These are phyloP conservation scores for Manacus vitellinus DNA, from an alignment of 2,113 vertebrate species.

Conservation along the genomic window DNA sequence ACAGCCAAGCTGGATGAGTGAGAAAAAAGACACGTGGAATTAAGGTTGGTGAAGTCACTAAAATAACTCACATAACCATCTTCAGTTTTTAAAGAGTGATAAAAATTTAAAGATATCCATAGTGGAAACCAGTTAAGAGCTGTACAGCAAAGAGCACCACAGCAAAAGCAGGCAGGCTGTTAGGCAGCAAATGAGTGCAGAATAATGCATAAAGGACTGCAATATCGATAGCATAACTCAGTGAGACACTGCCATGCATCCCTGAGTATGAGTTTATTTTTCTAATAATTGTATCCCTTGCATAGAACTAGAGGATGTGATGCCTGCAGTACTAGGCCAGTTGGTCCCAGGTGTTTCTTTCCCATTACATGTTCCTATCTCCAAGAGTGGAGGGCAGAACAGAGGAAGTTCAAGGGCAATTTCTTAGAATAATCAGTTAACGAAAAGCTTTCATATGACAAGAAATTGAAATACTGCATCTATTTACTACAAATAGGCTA, in stretches of 20 bases:
- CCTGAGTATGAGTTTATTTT: background rate
- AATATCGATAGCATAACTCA: background rate
- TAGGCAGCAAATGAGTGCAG: background rate
- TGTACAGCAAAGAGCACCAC: background rate
- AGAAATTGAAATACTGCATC: background rate
- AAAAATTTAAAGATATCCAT: background rate
- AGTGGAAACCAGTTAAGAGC: background rate
- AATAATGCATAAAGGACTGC: background rate
- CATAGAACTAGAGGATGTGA: background rate
- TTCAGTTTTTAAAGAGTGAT: background rate
- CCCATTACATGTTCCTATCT: background rate
- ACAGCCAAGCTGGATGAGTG: background rate
- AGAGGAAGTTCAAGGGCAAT: background rate
- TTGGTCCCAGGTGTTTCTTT: constrained; percentile 13
- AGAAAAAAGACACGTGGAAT: background rate
- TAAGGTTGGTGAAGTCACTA: background rate
- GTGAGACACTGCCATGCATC: background rate
- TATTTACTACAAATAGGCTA: background rate
- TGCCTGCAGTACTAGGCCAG: background rate
- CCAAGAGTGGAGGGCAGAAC: background rate
- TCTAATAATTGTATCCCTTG: background rate
- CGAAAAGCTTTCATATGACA: background rate
- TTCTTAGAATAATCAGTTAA: background rate
- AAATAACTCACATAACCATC: background rate
- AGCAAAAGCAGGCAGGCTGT: background rate